phyloP scores from a whole-genome alignment of 1,140 invertebrate species.

The Psix sp. region DNA sequence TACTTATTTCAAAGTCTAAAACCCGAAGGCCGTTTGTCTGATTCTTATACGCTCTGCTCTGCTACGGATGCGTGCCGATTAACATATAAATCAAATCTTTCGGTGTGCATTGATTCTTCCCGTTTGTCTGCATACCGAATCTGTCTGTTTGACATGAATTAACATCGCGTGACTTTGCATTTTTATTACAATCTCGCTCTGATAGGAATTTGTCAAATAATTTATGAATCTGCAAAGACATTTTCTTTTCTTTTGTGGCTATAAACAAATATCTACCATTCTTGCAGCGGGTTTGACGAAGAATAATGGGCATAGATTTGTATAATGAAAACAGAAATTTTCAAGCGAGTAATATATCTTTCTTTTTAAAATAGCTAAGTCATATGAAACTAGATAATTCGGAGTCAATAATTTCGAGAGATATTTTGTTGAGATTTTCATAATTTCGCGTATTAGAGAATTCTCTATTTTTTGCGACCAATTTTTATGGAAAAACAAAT shows the following conservation, averaged over 20 bases:
- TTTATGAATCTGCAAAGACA: background rate
- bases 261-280: too few relatives aligned
- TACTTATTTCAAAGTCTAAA: conserved; percentile 14
- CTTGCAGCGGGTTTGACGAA: too few relatives aligned
- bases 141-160: conserved; percentile 12
- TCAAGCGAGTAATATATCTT: too few relatives aligned
- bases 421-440: too few relatives aligned
- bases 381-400: too few relatives aligned
- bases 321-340: too few relatives aligned
- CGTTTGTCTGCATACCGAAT: conserved; percentile 5
- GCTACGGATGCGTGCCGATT: conserved; percentile 11
- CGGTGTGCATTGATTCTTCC: conserved; percentile 25
- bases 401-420: too few relatives aligned
- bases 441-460: too few relatives aligned
- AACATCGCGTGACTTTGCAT: conserved; percentile 24
- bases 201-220: conserved; percentile 8
- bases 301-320: too few relatives aligned
- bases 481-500: too few relatives aligned
- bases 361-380: too few relatives aligned
- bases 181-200: conserved; percentile 10
- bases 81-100: conserved; percentile 37
- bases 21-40: conserved; percentile 3
- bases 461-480: too few relatives aligned
- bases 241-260: background rate
- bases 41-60: conserved; percentile 41